Evolutionary conservation across 2,113 vertebrate genomes (phyloP), one percentile per base, ranked within the genome.

Genomic region (Speoplatyrhinus poulsoni): DNA sequence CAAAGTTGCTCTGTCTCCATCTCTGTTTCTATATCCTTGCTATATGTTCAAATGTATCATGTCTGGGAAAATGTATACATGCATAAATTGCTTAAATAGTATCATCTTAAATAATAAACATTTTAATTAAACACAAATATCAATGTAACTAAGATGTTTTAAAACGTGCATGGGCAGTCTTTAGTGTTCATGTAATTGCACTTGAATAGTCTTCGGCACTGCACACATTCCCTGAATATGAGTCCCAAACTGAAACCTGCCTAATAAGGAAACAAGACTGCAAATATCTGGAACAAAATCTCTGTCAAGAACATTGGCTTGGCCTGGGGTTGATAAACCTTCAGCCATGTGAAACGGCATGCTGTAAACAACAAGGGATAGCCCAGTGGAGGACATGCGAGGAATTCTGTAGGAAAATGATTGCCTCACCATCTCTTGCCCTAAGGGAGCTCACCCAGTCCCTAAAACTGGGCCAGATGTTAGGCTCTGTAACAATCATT

Each of bases 241-340:
- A 70, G 72, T 63, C 36, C 53, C 82, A 80, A 85, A 79, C 70
- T 86, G 67, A 79, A 80, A 79, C 82, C 82, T 84, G 59, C 93
- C 93, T 91, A 93, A 93, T 90, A 93, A 88, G 92, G 92, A 76
- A 74, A 91, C 82, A 83, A 86, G 82, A 48, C 61, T 56, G 64
- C 72, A 46, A 54, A 86, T 79, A 87, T 76, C 69, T 61, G 16
- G 55, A 50, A 19, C 78, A 90, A 84, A 87, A 85, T 73, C 62
- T 65, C 72, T 69, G 65, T 73, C 76, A 62, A 73, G 68, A 73
- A 66, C 69, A 76, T 60, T 76, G 75, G 60, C 54, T 77, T 73
- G 77, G 48, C 47, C 62, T 70, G 57, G 59, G 69, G 85, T 81
- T 78, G 55, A 41, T 47, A 55, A 66, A 57, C 36, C 59, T 65